These are phyloP conservation scores for Vanessa atalanta DNA, from an alignment of 1,140 invertebrate genomes.

Conservation along the genomic window DNA sequence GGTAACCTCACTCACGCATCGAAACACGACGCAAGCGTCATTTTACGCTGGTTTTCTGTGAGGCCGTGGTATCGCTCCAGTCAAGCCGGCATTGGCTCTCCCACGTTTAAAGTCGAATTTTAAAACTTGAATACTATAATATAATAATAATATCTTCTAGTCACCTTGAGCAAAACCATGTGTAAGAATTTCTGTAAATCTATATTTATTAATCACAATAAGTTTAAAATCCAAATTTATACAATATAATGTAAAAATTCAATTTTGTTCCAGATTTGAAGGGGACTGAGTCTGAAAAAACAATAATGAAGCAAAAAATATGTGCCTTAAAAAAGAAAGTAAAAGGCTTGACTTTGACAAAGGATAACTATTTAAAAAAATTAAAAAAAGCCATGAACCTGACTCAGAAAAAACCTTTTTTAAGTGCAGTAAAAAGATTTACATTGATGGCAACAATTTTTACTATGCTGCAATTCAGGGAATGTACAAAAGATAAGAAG, in stretches of 20 bases:
- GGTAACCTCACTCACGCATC: constrained; percentile 15
- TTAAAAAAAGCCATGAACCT: constrained; percentile 15
- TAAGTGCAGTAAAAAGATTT: constrained; percentile 6
- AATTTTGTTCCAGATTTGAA: constrained; percentile 16
- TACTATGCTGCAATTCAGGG: constrained; percentile 20
- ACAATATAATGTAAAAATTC: constrained; percentile 18
- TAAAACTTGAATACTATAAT: constrained; percentile 16
- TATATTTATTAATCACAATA: constrained; percentile 15
- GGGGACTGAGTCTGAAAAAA: constrained; percentile 8
- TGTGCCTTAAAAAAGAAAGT: constrained; percentile 3
- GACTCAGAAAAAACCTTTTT: constrained; percentile 4
- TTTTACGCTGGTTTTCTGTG: constrained; percentile 6
- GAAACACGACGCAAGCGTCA: constrained; percentile 14
- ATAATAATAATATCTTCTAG: constrained; percentile 8
- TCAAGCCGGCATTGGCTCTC: constrained; percentile 14
- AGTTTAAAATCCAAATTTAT: constrained; percentile 17
- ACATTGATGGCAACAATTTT: constrained; percentile 13
- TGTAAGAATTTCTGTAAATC: constrained; percentile 17
- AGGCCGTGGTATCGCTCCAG: constrained; percentile 2
- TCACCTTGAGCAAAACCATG: constrained; percentile 1
- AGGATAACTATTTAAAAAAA: constrained; percentile 1
- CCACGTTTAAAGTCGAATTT: constrained; percentile 13
- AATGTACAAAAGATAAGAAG: constrained; percentile 10
- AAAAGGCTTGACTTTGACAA: not conserved
- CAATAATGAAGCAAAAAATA: constrained; percentile 6